Percentiles rank a stretch among this genome's conserved stretches.
These are phyloP conservation scores for Chydorus sphaericus DNA, from an alignment of 2,888 invertebrate species.

Conservation along the genomic window DNA sequence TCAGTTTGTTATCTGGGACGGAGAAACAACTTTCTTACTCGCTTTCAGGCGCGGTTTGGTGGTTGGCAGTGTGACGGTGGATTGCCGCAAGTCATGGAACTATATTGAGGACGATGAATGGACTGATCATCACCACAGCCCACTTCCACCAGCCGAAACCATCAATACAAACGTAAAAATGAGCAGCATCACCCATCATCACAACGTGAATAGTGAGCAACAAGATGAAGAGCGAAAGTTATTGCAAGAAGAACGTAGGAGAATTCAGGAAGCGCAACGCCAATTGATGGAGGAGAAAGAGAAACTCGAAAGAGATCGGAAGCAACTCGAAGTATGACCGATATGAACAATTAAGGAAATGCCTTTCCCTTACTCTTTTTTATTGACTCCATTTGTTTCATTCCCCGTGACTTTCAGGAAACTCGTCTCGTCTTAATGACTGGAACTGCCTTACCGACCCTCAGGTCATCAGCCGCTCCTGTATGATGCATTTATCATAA, in stretches of 20 bases:
- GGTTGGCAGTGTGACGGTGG: conserved; percentile 11
- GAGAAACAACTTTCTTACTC: not conserved
- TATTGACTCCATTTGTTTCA: too few species aligned
- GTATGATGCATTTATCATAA: too few species aligned
- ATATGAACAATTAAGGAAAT: too few species aligned
- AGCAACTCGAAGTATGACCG: conserved; percentile 10
- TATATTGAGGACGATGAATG: conserved; percentile 9
- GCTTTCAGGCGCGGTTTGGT: conserved; percentile 11
- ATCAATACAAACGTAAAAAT: too few species aligned
- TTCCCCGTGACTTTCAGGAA: too few species aligned
- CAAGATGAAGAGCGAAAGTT: conserved; percentile 19
- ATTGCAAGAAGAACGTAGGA: conserved; percentile 23
- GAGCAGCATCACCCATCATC: too few species aligned
- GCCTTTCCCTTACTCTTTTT: too few species aligned
- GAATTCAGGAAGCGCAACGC: conserved; percentile 24
- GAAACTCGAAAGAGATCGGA: conserved; percentile 23
- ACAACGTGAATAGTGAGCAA: not conserved
- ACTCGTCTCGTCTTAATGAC: too few species aligned
- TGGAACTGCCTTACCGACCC: too few species aligned
- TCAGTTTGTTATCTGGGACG: not conserved
- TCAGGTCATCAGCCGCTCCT: too few species aligned
- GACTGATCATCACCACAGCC: not conserved
- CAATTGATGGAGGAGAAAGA: conserved; percentile 23
- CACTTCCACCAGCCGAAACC: not conserved
- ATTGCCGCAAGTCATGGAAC: not conserved